Evolutionary conservation across 2,888 invertebrate species (phyloP), one percentile per base, ranked within the genome.

Genomic region (Dioctria rufipes): DNA sequence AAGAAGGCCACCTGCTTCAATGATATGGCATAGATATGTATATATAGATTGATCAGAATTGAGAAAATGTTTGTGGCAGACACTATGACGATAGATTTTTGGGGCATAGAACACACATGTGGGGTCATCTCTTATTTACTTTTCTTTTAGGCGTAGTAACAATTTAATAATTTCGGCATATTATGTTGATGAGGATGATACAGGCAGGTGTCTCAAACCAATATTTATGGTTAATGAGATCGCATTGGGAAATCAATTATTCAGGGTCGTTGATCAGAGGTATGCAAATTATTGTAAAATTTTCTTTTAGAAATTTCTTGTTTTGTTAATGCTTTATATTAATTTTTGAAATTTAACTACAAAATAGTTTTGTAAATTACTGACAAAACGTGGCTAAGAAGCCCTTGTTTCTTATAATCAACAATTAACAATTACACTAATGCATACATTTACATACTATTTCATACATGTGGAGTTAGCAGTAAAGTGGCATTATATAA

Each of bases 1-100:
- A 71, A 51, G 54, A 71, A 71, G 71, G 71, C 51, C 71, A 71
- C 46, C 71, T 71, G 51, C 51, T 71, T 71, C 46, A 67, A 40
- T 43, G 25, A 25, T 25, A 25, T 25, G 25, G 25, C 25, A 39
- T 71, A 11, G 11, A 54, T 39, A 13, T 58, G 58, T 5, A 58
- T 58, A 58, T 58, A 58, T 58, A 11, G n/a, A n/a, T 11, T 5
- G 58, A 4, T 58, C 5, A 8, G 8, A 5, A 11, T n/a, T 25
- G 25, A 25, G 25, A 25, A 25, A 25, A 25, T 25, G 25, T 25
- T 25, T 58, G 8, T n/a, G 4, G 58, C 25, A 11, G 25, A 58
- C 58, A 58, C 25, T 58, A n/a, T 58, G 58, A 13, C n/a, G 58
- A 1, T 58, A 13, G 11, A 5, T 58, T 58, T 58, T 5, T 8